Conservation (phyloP, 2,888 invertebrate species). For the Sisyra nigra region DNA sequence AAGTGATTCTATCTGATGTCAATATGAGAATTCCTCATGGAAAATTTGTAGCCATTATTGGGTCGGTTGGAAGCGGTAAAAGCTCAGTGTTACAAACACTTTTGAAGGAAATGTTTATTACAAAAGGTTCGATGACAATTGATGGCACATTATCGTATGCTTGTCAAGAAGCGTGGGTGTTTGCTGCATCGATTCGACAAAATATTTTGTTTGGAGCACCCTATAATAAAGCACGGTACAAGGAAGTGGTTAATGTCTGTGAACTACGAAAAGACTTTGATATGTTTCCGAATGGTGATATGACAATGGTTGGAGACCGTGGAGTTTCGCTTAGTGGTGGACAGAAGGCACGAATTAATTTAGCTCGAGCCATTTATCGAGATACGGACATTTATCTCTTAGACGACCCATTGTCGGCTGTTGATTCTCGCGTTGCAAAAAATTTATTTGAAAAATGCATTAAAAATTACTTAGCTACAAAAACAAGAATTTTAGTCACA, state of each 20-base stretch:
- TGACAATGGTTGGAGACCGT: constrained; percentile 39
- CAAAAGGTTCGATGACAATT: constrained; percentile 42
- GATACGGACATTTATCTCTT: constrained; percentile 7
- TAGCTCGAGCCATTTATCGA: constrained; percentile 7
- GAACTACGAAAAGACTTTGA: constrained; percentile 32
- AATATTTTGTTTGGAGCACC: constrained; percentile 73
- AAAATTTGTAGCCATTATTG: constrained; percentile 34
- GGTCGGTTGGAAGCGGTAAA: constrained; percentile 43
- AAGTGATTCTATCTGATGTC: constrained; percentile 21
- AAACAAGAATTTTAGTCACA: constrained; percentile 54
- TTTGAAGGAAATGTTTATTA: constrained; percentile 39
- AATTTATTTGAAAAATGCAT: constrained; percentile 22
- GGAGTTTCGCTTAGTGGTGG: constrained; percentile 26
- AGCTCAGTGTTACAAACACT: constrained; percentile 51
- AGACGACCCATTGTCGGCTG: constrained; percentile 7
- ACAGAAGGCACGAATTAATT: constrained; percentile 21
- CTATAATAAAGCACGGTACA: constrained; percentile 41
- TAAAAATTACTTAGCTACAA: constrained; percentile 20
- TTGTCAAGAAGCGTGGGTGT: constrained; percentile 76
- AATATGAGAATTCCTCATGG: constrained; percentile 19
- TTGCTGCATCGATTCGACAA: constrained; percentile 58
- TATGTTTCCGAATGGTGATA: constrained; percentile 35
- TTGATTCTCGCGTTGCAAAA: constrained; percentile 2
- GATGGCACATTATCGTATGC: constrained; percentile 55
- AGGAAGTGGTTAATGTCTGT: constrained; percentile 27